Evolutionary conservation across 2,888 invertebrate species (phyloP), one percentile per base, ranked within the genome.

Genomic region (Drosophila demipolita): DNA sequence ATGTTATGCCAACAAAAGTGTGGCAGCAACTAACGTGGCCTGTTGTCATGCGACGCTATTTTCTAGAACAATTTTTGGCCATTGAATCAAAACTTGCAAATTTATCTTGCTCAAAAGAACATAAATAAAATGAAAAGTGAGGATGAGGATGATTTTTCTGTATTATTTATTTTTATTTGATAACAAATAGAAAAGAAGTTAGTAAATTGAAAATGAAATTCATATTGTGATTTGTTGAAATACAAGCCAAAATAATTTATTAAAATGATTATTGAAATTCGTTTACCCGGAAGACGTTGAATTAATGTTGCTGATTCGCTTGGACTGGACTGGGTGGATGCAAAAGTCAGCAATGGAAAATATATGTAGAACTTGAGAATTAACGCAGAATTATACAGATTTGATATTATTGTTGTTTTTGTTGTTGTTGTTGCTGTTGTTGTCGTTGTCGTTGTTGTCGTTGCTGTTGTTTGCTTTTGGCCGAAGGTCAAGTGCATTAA

Each of bases 401-500:
- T 54, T 66, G 26, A 20, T 57, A 58, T 66, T 45, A 26, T 69
- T 35, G 6, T 38, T 55, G 61, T 40, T 33, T 36, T 23, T 53
- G 38, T 33, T 65, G 54, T 32, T 58, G 26, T 0, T 26, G 4
- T 26, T 26, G 26, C 3, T 26, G 26, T 3, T 29, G 5, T 29
- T 42, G 23, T 32, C 26, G 26, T 0, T 26, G 4, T 26, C 3
- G 26, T 26, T 26, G 26, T 3, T 29, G 5, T 29, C 36, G 23
- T 40, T 33, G 54, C 35, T 53, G 55, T 33, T 65, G 54, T 36
- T 53, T 26, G 60, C n/a, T 64, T 52, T 53, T 59, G 74, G 68
- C 61, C 75, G 84, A 85, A 89, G 85, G 85, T 85, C 89, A 85
- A 87, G 89, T 89, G 89, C 89, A 89, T 89, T 89, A 89, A 87